These are phyloP conservation scores for Gnathonemus echidnorhynchus DNA, from an alignment of 2,113 vertebrate genomes.

Conservation along the genomic window DNA sequence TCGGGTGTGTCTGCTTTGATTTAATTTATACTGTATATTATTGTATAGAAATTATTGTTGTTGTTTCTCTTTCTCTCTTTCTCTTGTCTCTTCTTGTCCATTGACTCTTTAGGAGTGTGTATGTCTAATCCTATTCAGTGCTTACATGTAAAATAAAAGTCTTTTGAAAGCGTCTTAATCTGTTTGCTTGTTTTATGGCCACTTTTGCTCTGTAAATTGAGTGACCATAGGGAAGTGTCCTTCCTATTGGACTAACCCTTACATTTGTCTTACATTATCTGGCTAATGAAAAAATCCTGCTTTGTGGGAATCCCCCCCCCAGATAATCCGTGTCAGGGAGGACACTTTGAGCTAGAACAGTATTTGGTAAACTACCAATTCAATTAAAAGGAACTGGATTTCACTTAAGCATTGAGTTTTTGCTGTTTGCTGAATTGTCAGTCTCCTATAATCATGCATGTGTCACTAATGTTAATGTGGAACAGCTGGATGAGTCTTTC, in stretches of 20 bases:
- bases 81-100: conserved; percentile 2
- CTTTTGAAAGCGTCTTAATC: conserved; percentile 15
- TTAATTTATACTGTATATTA: background rate
- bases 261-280: background rate
- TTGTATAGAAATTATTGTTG: background rate
- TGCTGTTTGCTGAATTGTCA: background rate
- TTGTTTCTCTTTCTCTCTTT: background rate
- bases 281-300: background rate
- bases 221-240: background rate
- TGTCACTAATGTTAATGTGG: background rate
- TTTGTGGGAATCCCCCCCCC: background rate
- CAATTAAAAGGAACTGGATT: background rate
- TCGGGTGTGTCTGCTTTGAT: background rate
- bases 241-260: background rate
- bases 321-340: background rate
- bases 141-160: conserved; percentile 47
- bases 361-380: background rate
- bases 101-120: background rate
- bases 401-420: background rate
- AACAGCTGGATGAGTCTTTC: background rate
- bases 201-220: background rate
- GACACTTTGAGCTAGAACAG: background rate
- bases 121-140: conserved; percentile 19
- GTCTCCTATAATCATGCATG: background rate
- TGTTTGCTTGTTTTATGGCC: background rate